phyloP scores from a whole-genome alignment of 2,113 vertebrate genomes.

The Chaetodon auriga region DNA sequence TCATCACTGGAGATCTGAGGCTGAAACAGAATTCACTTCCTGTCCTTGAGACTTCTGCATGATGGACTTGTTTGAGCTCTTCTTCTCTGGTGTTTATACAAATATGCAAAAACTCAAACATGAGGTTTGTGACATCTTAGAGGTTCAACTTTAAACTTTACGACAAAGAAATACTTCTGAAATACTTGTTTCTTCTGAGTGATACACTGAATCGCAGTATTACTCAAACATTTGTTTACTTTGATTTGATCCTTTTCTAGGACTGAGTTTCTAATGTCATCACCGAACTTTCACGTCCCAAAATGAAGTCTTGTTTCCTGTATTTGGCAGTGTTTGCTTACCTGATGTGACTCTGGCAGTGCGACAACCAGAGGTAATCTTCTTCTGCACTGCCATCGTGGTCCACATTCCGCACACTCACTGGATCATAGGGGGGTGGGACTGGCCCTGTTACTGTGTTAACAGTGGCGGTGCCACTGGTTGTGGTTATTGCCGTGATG shows the following conservation, averaged over 20 bases:
- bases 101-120: no score
- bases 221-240: no score
- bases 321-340: constrained; percentile 28
- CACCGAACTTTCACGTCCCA: not conserved
- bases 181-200: not conserved
- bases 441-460: constrained; percentile 18
- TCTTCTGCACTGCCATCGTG: constrained; percentile 29
- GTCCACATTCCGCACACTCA: constrained; percentile 38
- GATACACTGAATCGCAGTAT: not conserved
- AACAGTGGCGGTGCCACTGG: not conserved
- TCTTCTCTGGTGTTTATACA: no score
- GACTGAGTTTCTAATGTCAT: not conserved
- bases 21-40: no score
- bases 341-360: constrained; percentile 76
- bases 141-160: not conserved
- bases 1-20: no score
- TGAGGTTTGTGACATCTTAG: no score
- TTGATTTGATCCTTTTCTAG: no score
- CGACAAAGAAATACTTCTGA: not conserved
- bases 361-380: constrained; percentile 74
- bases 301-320: not conserved
- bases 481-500: not conserved
- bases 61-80: no score
- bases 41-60: no score
- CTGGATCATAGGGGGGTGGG: constrained; percentile 59